Base-by-base conservation (phyloP, 2,888 invertebrate genomes). In the Cistogaster globosa region DNA sequence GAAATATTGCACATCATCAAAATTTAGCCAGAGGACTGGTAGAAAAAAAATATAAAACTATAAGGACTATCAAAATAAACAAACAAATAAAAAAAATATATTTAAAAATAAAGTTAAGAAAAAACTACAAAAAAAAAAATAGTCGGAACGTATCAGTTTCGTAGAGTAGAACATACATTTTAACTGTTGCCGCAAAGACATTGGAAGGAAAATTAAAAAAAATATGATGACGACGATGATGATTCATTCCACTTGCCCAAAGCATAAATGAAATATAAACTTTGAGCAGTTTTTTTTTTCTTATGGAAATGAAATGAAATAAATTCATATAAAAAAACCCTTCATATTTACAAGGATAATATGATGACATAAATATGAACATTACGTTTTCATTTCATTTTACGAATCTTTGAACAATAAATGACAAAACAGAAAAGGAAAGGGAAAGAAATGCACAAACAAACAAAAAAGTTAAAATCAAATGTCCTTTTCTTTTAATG, bases 331-430 rank as follows among this genome's bases (percentile, higher is more conserved):
- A 67, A 65, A 71, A 77, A 60, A 68, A 45, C 42, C 14, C 62
- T 63, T 20, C 16, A 5, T 51, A n/a, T 55, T 68, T 74, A 76
- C 84, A 84, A 80, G 71, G 71, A 84, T 80, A 84, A 80, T 55
- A 72, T 67, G 75, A 80, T 84, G 84, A 76, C 76, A 84, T 60
- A 76, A 82, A 82, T 82, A 82, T 71, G 75, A 76, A 82, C 69
- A 76, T 75, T 36, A 75, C 22, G 67, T 68, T 74, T 71, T 63
- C 55, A 38, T 74, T 45, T 60, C 12, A 32, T 32, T 32, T 75
- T 42, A 32, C 58, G 5, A 26, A 26, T 68, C 32, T 62, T 55
- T 58, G 38, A 63, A 51, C 62, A 76, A 68, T 75, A 48, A 75
- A 55, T 62, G 62, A 69, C 75, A 69, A 75, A 53, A 80, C 5